Evolutionary conservation across 2,797 vertebrate species (phyloP).

Genomic region (Chelmon rostratus): DNA sequence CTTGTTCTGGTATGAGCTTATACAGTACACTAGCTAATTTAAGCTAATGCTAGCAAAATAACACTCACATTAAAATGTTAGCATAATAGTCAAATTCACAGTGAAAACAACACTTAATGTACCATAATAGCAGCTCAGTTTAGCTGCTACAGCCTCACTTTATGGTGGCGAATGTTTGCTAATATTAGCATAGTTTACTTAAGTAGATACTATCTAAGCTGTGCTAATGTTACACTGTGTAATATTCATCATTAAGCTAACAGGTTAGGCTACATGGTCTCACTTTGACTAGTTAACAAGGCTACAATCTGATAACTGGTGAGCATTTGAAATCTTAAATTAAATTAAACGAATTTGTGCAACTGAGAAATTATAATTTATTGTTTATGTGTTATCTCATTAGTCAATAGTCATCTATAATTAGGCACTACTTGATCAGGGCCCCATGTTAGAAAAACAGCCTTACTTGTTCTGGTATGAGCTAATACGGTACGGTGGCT

Average conservation of each 20-base stretch:
- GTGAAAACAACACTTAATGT: background rate
- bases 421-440: too few relatives aligned
- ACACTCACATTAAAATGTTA: background rate
- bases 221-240: background rate
- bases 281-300: too few relatives aligned
- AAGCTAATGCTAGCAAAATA: background rate
- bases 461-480: background rate
- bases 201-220: too few relatives aligned
- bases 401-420: background rate
- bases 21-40: background rate
- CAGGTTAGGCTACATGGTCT: too few relatives aligned
- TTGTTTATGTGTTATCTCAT: too few relatives aligned
- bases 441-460: background rate
- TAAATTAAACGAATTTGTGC: too few relatives aligned
- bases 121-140: too few relatives aligned
- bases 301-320: too few relatives aligned
- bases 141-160: background rate
- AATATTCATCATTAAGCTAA: too few relatives aligned
- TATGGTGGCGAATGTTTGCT: background rate
- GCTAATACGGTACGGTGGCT: background rate
- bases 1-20: background rate
- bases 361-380: too few relatives aligned
- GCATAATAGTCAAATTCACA: background rate
- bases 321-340: too few relatives aligned
- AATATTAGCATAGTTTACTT: background rate